Conservation (phyloP, 2,888 invertebrate species). For the Nephrotoma appendiculata region DNA sequence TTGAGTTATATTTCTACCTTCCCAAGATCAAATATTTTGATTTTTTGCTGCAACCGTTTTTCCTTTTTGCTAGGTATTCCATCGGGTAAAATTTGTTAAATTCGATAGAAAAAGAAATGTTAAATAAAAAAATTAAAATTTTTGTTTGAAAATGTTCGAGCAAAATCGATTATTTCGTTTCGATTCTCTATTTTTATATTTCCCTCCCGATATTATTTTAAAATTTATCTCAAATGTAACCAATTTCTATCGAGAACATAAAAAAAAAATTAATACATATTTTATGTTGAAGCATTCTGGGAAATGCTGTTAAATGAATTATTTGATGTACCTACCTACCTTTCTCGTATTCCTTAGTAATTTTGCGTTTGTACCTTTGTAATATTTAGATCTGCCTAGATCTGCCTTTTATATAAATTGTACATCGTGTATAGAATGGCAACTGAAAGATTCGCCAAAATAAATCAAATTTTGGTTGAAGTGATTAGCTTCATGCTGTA, state of each 20-base stretch:
- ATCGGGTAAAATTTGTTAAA: neutral
- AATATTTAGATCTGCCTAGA: too few relatives aligned
- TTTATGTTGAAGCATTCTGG: neutral
- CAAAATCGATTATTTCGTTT: neutral
- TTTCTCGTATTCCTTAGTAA: neutral
- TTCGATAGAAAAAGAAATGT: neutral
- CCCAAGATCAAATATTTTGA: neutral
- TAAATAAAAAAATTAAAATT: neutral
- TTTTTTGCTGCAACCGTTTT: neutral
- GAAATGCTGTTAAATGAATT: neutral
- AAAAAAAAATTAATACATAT: neutral
- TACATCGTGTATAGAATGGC: neutral
- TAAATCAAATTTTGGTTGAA: neutral
- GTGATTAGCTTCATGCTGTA: neutral
- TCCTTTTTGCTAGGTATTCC: neutral
- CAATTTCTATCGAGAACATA: neutral
- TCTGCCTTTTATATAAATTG: too few relatives aligned
- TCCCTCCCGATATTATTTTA: neutral
- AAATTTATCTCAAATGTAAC: neutral
- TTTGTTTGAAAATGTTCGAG: neutral
- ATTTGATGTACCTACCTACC: neutral
- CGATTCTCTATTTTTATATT: neutral
- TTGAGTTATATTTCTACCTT: neutral
- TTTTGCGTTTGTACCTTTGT: neutral
- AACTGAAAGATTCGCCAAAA: neutral